Evolutionary conservation across 2,113 vertebrate genomes (phyloP).

Genomic region (Sphaerodactylus townsendi): DNA sequence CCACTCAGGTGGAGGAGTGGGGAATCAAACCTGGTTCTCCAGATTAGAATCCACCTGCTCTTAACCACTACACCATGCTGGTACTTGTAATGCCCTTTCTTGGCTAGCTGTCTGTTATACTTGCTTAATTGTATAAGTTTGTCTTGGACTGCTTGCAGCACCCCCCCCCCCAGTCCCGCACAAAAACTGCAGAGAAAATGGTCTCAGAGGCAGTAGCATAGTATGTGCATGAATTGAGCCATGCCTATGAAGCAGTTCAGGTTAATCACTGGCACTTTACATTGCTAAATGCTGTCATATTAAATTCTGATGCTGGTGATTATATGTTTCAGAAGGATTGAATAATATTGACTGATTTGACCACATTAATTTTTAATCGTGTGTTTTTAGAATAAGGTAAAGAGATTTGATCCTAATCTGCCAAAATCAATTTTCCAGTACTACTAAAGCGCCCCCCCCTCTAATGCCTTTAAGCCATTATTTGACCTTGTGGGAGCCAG

Average conservation of each 20-base stretch:
- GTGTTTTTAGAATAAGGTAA: slow-evolving; percentile 8
- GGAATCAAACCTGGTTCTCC: too few relatives aligned
- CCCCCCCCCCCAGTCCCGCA: neutral
- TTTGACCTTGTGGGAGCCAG: slow-evolving; percentile 20
- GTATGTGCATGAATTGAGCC: rapidly evolving
- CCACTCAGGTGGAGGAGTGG: too few relatives aligned
- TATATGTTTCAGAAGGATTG: neutral
- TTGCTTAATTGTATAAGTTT: neutral
- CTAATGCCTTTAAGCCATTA: slow-evolving; percentile 20
- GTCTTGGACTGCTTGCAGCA: neutral
- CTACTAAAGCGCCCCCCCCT: slow-evolving; percentile 15
- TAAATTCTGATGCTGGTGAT: neutral
- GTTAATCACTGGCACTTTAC: neutral
- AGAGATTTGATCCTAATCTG: slow-evolving; percentile 52
- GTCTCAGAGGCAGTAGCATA: rapidly evolving
- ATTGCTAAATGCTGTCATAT: rapidly evolving
- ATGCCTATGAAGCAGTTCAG: rapidly evolving
- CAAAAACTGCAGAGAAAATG: neutral
- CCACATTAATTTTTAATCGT: slow-evolving; percentile 3
- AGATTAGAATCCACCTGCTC: too few relatives aligned
- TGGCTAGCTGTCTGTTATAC: neutral
- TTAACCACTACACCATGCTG: too few relatives aligned
- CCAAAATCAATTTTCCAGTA: slow-evolving; percentile 20
- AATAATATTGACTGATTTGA: rapidly evolving
- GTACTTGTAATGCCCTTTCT: neutral